Percentiles rank a stretch among this genome's conserved stretches.
These are phyloP conservation scores for Himalopsyche phryganea DNA, from an alignment of 1,140 invertebrate genomes.

Conservation along the genomic window DNA sequence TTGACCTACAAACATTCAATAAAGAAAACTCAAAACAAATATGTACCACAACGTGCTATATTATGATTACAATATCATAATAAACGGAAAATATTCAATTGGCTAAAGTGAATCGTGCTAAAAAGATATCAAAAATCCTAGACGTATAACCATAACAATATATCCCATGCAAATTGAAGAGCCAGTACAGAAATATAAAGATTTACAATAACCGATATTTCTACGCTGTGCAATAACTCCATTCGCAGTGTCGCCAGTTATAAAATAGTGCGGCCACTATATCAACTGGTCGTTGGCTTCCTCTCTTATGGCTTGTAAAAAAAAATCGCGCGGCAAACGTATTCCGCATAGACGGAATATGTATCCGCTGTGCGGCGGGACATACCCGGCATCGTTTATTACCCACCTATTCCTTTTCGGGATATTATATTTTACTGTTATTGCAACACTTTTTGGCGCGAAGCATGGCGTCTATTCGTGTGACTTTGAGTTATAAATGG, in stretches of 20 bases:
- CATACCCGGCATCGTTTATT: conserved; percentile 20
- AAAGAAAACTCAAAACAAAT: no score
- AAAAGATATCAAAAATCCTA: no score
- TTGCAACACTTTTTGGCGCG: conserved; percentile 34
- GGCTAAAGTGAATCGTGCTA: no score
- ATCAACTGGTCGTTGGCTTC: conserved; percentile 30
- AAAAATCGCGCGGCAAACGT: neutral
- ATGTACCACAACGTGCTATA: no score
- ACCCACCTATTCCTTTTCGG: conserved; percentile 23
- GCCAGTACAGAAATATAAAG: conserved; percentile 18
- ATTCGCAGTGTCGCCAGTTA: conserved; percentile 28
- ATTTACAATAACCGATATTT: conserved; percentile 31
- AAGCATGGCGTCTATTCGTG: conserved; percentile 12
- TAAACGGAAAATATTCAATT: no score
- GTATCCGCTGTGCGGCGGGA: conserved; percentile 10
- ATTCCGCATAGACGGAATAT: conserved; percentile 1
- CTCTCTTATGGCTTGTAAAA: neutral
- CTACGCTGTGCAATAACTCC: conserved; percentile 28
- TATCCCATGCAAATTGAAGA: conserved; percentile 29
- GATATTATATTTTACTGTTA: conserved; percentile 32
- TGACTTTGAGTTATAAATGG: conserved; percentile 32
- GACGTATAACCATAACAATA: conserved; percentile 10
- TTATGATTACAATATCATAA: no score
- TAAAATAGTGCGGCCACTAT: conserved; percentile 27
- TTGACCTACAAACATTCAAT: no score